Percentiles rank a stretch among this genome's conserved stretches.
Evolutionary conservation across 2,113 vertebrate genomes (phyloP).

Genomic region (Gasterosteus nipponicus): DNA sequence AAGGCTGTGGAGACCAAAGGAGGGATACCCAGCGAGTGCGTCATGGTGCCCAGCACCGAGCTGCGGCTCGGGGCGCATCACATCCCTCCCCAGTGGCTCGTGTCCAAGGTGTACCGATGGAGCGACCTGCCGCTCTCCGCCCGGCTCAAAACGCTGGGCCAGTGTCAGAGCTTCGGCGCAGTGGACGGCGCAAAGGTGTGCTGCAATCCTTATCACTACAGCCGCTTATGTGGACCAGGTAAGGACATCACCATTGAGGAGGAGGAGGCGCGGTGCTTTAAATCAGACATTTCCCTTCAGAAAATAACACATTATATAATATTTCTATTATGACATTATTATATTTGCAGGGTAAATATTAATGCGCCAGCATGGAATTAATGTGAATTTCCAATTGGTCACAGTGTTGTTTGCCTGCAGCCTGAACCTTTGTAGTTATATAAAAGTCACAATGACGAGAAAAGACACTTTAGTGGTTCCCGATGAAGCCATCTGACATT

Average conservation of each 20-base stretch:
- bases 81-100: slow-evolving; percentile 86
- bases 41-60: slow-evolving; percentile 86
- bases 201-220: slow-evolving; percentile 98
- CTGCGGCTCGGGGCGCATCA: slow-evolving; percentile 83
- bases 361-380: slow-evolving; percentile 10
- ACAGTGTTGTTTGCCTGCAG: slow-evolving; percentile 1
- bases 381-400: slow-evolving; percentile 12
- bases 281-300: not conserved
- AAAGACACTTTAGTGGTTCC: not conserved
- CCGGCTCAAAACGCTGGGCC: slow-evolving; percentile 88
- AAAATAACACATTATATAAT: not conserved
- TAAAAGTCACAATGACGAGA: not conserved
- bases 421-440: slow-evolving; percentile 11
- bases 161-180: slow-evolving; percentile 87
- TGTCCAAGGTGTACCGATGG: slow-evolving; percentile 93
- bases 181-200: slow-evolving; percentile 83
- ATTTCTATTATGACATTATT: not conserved
- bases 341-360: not conserved
- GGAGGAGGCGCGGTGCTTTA: not conserved
- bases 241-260: slow-evolving; percentile 54
- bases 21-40: slow-evolving; percentile 87
- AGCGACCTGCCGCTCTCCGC: slow-evolving; percentile 89
- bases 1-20: slow-evolving; percentile 93
- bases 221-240: slow-evolving; percentile 94
- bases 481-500: not conserved